phyloP scores from a whole-genome alignment of 2,888 invertebrate species.

The Nebria brevicollis region DNA sequence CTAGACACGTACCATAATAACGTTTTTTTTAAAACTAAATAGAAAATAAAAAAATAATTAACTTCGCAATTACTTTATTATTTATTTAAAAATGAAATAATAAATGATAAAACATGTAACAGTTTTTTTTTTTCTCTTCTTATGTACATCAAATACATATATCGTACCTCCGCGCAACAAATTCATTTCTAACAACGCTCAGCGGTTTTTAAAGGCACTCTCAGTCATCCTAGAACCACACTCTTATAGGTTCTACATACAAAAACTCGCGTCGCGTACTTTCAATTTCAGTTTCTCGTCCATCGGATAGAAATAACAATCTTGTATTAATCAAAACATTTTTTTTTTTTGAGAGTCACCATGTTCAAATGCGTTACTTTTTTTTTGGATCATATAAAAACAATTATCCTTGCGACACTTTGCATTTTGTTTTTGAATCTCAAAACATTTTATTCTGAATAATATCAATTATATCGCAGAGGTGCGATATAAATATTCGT shows the following conservation, averaged over 20 bases:
- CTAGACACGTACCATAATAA: neutral
- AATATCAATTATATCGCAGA: neutral
- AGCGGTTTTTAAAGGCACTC: neutral
- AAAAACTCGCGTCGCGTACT: too few species aligned
- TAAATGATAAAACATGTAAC: conserved; percentile 44
- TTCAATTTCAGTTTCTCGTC: too few species aligned
- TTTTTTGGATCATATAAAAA: too few species aligned
- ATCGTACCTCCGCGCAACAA: neutral
- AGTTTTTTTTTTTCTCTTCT: conserved; percentile 36
- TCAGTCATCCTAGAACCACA: neutral
- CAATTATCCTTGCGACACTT: too few species aligned
- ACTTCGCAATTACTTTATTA: conserved; percentile 31
- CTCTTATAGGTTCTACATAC: too few species aligned
- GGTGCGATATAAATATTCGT: conserved; percentile 8
- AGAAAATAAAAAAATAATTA: conserved; percentile 30
- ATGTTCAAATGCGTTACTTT: too few species aligned
- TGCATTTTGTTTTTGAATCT: too few species aligned
- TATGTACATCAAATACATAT: conserved; percentile 41
- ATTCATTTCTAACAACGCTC: neutral
- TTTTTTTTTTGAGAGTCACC: too few species aligned
- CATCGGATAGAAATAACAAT: too few species aligned
- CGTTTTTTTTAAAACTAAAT: neutral
- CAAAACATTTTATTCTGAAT: too few species aligned
- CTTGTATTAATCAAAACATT: too few species aligned
- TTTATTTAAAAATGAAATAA: conserved; percentile 44